Percentiles rank a stretch among this genome's conserved stretches.
phyloP scores from a whole-genome alignment of 1,140 invertebrate genomes.

The Calliopsis andreniformis region DNA sequence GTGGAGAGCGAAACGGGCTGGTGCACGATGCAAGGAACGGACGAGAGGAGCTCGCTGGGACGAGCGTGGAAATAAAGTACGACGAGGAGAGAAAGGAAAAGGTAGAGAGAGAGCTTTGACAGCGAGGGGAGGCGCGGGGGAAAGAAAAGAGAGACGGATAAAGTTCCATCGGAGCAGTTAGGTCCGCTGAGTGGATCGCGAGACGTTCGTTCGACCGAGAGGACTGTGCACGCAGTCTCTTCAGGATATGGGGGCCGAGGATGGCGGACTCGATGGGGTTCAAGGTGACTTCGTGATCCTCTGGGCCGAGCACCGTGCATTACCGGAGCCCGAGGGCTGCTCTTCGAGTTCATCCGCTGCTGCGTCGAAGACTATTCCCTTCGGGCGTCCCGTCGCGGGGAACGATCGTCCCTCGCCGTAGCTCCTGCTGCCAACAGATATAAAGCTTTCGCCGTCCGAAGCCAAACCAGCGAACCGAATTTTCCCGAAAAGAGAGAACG shows the following conservation, averaged over 20 bases:
- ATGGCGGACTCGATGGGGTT: slow-evolving; percentile 58
- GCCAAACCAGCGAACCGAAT: not conserved
- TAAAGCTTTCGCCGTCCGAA: slow-evolving; percentile 21
- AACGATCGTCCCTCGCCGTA: slow-evolving; percentile 17
- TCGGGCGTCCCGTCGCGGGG: slow-evolving; percentile 39
- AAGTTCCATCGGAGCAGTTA: slow-evolving; percentile 22
- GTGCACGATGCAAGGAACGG: slow-evolving; percentile 8
- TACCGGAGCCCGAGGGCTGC: slow-evolving; percentile 53
- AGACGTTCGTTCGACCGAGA: slow-evolving; percentile 21
- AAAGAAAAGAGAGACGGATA: slow-evolving; percentile 17
- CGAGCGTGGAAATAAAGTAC: slow-evolving; percentile 11
- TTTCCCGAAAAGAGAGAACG: not conserved
- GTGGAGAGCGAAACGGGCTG: not conserved
- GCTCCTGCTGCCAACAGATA: slow-evolving; percentile 20
- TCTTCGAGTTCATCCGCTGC: slow-evolving; percentile 45
- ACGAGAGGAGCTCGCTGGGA: not conserved
- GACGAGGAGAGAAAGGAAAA: not conserved
- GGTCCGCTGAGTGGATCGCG: slow-evolving; percentile 17
- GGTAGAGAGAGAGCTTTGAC: not conserved
- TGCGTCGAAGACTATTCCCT: slow-evolving; percentile 41
- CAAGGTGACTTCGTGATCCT: slow-evolving; percentile 69
- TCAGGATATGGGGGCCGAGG: slow-evolving; percentile 43
- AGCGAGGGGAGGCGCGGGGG: too few relatives aligned
- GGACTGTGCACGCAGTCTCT: slow-evolving; percentile 40
- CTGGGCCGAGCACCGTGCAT: slow-evolving; percentile 50